Evolutionary conservation across 2,113 vertebrate species (phyloP), one percentile per base, ranked within the genome.

Genomic region (Rhabdornis inornatus): DNA sequence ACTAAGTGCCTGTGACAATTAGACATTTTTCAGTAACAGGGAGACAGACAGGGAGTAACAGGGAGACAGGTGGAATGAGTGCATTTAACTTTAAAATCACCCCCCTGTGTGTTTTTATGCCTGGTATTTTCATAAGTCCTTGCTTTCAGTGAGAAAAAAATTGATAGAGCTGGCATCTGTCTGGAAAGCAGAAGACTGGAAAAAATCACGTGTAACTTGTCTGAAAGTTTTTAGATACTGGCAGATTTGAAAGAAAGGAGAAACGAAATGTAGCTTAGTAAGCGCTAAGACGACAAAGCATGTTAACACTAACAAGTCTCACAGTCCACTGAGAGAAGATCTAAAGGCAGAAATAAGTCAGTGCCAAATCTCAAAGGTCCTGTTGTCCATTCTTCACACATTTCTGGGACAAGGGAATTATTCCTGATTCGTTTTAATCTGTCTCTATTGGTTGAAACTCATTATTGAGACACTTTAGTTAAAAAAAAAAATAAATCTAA

Each of bases 191-290:
- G 49, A 83, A 50, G 17, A 65, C 23, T 57, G 39, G 75, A 69
- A 89, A 89, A 95, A 69, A 52, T 69, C 1, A 13, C 2, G 4
- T 21, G 6, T 19, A 74, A 61, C 13, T 65, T 31, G 1, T 44
- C 45, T 61, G 49, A 65, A 86, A 83, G 18, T 27, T 74, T 81
- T 77, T 15, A 66, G 56, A 39, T 66, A 40, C 3, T 59, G 56
- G 39, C 9, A 82, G 52, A 63, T 52, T 78, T 91, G 13, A 75
- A 84, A 91, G 30, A 89, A 78, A 7, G 6, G 17, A 84, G 35
- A 74, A 78, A 68, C 2, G 0, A 10, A 87, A 68, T 0, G 0
- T 8, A 19, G 6, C 7, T 50, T 70, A 66, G 44, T 44, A 81
- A 81, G 33, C 16, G 55, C 25, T 25, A 89, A 35, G 30, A 39